Base-by-base conservation (phyloP, 2,113 vertebrate species). In the Rhinichthys klamathensis region DNA sequence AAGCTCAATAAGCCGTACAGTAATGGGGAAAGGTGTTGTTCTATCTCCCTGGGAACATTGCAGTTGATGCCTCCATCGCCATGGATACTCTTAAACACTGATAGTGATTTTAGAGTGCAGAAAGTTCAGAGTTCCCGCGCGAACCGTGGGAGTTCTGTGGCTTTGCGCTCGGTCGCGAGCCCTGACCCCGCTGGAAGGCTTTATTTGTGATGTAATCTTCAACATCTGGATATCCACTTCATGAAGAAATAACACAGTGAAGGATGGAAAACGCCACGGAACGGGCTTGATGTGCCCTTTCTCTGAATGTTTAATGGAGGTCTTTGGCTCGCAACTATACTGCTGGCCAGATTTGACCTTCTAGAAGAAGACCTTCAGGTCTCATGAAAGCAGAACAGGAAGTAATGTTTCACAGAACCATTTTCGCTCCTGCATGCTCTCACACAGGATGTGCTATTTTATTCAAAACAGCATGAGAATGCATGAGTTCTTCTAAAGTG, bases 41-140 rank as follows among this genome's bases (percentile, higher is more conserved):
- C 58, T 88, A 86, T 86, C 83, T 85, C 46, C 84, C 83, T 87
- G 82, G 86, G 88, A 89, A 85, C 54, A 69, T 84, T 35, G 30
- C 56, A 41, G 56, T 70, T 41, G 79, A 63, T 75, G 84, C 84
- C 82, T 83, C 73, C 49, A 79, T 83, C 46, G 41, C 82, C 44
- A 63, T 58, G 60, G 86, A 88, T 87, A 83, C 78, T 32, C 69
- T 69, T 46, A 81, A 84, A 86, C 63, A 72, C 67, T 41, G 38
- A 92, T 92, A 93, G 93, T 83, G 80, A 80, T 83, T 87, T 93
- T 90, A 25, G 74, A 84, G 78, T 77, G 75, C 63, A 60, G 81
- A 83, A 65, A 84, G 78, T 86, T 65, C 51, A 69, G 87, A 82
- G 84, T 85, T 88, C 84, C 51, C 61, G 69, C 27, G n/a, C 79